Percentiles rank a stretch among this genome's conserved stretches.
Evolutionary conservation across 30 jellyfish, hydroid and myxozoan species (phyloP).

Genomic region (Rhopilema esculentum): DNA sequence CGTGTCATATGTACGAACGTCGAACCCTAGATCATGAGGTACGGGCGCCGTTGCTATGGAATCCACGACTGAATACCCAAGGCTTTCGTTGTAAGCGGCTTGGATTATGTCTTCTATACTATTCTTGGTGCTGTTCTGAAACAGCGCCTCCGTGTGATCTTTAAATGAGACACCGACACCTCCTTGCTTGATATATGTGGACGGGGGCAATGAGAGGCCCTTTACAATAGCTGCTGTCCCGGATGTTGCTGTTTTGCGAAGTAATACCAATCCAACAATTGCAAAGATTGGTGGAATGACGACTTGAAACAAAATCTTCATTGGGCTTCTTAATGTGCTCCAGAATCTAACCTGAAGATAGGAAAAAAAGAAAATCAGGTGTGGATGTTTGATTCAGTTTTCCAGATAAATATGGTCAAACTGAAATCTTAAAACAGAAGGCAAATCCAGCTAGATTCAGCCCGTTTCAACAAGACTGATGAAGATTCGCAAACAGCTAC

Average conservation of each 20-base stretch:
- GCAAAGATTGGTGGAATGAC: slow-evolving; percentile 72
- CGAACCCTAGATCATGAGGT: slow-evolving; percentile 72
- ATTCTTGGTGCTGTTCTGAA: slow-evolving; percentile 38
- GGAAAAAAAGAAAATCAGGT: neutral
- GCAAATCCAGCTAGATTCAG: no score
- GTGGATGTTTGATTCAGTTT: neutral
- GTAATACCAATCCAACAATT: slow-evolving; percentile 70
- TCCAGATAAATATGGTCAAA: no score
- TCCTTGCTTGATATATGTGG: slow-evolving; percentile 56
- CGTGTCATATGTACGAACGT: neutral
- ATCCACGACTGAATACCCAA: slow-evolving; percentile 23
- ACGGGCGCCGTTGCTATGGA: slow-evolving; percentile 31
- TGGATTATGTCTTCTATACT: slow-evolving; percentile 14
- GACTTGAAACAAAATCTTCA: slow-evolving; percentile 76
- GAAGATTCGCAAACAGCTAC: no score
- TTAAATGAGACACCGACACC: slow-evolving; percentile 14
- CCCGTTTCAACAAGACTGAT: no score
- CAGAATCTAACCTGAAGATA: slow-evolving; percentile 61
- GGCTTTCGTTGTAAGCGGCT: slow-evolving; percentile 38
- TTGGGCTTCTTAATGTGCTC: slow-evolving; percentile 57
- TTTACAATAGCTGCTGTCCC: slow-evolving; percentile 55
- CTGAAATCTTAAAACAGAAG: no score
- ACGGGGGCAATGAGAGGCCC: slow-evolving; percentile 47
- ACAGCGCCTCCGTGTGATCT: slow-evolving; percentile 50
- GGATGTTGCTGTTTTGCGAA: slow-evolving; percentile 31